A percentile compares a stretch with the other conserved stretches of the same genome.
phyloP scores from a whole-genome alignment of 2,888 invertebrate genomes.

The Gortyna flavago region DNA sequence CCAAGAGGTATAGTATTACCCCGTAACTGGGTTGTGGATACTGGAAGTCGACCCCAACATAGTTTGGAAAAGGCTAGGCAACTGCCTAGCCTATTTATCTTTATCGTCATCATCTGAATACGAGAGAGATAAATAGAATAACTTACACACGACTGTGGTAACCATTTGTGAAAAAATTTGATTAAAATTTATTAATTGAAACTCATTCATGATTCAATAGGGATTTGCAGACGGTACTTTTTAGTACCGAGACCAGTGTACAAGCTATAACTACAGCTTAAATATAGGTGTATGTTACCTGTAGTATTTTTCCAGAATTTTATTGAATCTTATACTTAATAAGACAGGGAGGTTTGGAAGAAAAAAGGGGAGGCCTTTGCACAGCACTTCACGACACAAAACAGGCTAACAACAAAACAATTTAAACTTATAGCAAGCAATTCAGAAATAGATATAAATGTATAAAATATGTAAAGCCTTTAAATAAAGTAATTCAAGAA shows the following conservation, averaged over 20 bases:
- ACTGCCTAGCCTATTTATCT: no score
- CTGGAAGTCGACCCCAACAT: not conserved
- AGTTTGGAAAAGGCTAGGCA: not conserved
- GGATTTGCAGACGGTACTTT: not conserved
- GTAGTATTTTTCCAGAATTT: not conserved
- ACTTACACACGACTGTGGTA: not conserved
- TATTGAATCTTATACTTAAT: not conserved
- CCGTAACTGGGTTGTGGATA: no score
- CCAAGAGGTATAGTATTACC: no score
- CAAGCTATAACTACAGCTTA: not conserved
- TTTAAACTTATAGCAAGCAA: not conserved
- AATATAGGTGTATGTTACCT: not conserved
- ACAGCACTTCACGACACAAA: no score
- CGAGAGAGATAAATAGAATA: not conserved
- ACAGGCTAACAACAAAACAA: no score
- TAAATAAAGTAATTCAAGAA: conserved; percentile 44
- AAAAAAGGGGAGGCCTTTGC: no score
- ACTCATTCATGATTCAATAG: not conserved
- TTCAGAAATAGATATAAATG: not conserved
- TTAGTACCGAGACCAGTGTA: not conserved
- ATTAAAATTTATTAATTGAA: not conserved
- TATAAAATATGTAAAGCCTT: conserved; percentile 5
- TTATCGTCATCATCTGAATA: no score
- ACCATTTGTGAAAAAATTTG: not conserved
- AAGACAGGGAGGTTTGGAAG: no score